These are phyloP conservation scores for Sebastes paucispinis DNA, from an alignment of 2,797 vertebrate genomes.

Conservation along the genomic window DNA sequence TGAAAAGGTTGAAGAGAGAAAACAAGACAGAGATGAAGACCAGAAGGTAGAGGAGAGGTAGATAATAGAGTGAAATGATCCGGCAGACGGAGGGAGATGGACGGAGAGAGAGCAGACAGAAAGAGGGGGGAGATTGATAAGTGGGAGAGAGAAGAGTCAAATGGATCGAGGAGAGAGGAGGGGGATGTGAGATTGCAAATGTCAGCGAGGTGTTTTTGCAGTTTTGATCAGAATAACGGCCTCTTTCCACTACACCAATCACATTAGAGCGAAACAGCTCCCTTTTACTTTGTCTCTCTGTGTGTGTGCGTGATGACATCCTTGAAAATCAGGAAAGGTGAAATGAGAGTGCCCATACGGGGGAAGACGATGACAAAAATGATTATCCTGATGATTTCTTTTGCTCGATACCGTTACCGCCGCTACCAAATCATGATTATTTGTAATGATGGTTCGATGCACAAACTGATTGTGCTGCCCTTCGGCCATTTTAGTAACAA, in stretches of 20 bases:
- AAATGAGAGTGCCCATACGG: slow-evolving; percentile 20
- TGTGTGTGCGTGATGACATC: slow-evolving; percentile 20
- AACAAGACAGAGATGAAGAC: slow-evolving; percentile 58
- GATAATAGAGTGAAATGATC: slow-evolving; percentile 71
- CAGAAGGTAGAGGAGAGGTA: slow-evolving; percentile 34
- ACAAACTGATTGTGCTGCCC: slow-evolving; percentile 54
- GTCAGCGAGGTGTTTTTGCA: slow-evolving; percentile 63
- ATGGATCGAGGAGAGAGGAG: slow-evolving; percentile 35
- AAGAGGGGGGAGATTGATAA: slow-evolving; percentile 42
- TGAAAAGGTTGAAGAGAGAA: slow-evolving; percentile 57
- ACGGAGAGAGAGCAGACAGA: slow-evolving; percentile 40
- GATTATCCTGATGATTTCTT: slow-evolving; percentile 44
- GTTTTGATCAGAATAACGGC: slow-evolving; percentile 64
- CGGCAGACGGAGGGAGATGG: slow-evolving; percentile 57
- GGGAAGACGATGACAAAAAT: slow-evolving; percentile 37
- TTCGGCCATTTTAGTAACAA: slow-evolving; percentile 17
- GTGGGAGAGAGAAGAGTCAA: slow-evolving; percentile 52
- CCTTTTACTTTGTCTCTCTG: slow-evolving; percentile 11
- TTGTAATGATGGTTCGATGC: slow-evolving; percentile 58
- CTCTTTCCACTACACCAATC: slow-evolving; percentile 58
- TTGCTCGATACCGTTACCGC: slow-evolving; percentile 8
- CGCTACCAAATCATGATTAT: slow-evolving; percentile 44
- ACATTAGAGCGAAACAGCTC: slow-evolving; percentile 43
- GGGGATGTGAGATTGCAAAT: slow-evolving; percentile 56
- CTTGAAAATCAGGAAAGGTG: slow-evolving; percentile 40